Evolutionary conservation across 2,888 invertebrate genomes (phyloP), one percentile per base, ranked within the genome.

Genomic region (Onchidella celtica): DNA sequence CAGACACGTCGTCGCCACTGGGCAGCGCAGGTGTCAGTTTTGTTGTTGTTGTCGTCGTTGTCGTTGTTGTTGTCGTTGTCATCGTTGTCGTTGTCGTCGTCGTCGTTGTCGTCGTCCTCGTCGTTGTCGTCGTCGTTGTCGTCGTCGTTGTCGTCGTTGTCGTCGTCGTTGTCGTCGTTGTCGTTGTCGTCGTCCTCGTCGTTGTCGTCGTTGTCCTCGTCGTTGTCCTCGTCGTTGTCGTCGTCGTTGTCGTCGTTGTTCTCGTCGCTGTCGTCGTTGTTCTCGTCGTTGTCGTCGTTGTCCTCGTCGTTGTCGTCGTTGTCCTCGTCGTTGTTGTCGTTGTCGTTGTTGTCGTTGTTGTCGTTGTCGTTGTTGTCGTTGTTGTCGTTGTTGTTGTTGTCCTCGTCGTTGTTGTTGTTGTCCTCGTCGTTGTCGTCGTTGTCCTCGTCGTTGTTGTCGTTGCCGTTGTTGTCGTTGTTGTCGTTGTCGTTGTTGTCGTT

Each of bases 111-210:
- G n/a, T n/a, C n/a, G n/a, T n/a, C n/a, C n/a, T n/a, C n/a, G n/a
- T n/a, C n/a, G n/a, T n/a, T n/a, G n/a, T n/a, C n/a, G n/a, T n/a
- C n/a, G n/a, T n/a, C n/a, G n/a, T n/a, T n/a, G n/a, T n/a, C n/a
- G n/a, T n/a, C n/a, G n/a, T n/a, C n/a, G n/a, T n/a, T 74, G 80
- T 76, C 73, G 82, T 82, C 69, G 82, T 74, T 69, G 74, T 83
- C 55, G 83, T 73, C 70, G 73, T 73, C 61, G 79, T 79, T 38
- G 82, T 73, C 61, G 73, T 73, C 47, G 79, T 68, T 40, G 82
- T 82, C 59, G 73, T 79, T 61, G 79, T 73, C 69, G 82, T 73
- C 29, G 65, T 79, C 32, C n/a, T n/a, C n/a, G n/a, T n/a, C n/a
- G n/a, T n/a, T n/a, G n/a, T n/a, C n/a, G n/a, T n/a, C n/a, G n/a